Percentiles rank a stretch among this genome's conserved stretches.
Evolutionary conservation across 2,797 vertebrate species (phyloP).

Genomic region (Gallinago solitaria): DNA sequence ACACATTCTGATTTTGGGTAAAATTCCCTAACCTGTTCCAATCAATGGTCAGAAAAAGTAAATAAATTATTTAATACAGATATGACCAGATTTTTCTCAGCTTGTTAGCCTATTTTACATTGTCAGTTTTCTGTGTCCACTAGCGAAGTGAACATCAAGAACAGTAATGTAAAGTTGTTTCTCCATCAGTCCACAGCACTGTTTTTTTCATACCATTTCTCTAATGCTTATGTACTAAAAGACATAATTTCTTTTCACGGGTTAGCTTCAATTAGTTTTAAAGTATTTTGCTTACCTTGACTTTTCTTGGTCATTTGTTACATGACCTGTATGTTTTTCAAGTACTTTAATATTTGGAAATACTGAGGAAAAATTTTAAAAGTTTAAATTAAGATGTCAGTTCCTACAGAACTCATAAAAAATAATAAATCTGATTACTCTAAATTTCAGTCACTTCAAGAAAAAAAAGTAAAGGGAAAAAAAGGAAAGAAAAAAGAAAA

Average conservation of each 20-base stretch:
- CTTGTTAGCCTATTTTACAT: not conserved
- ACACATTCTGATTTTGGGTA: not conserved
- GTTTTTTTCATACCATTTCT: not conserved
- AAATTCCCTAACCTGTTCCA: not conserved
- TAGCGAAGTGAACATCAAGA: rapidly evolving
- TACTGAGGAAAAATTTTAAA: not conserved
- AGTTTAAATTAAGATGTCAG: not conserved
- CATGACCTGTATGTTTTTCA: not conserved
- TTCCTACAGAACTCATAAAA: not conserved
- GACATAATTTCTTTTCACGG: not conserved
- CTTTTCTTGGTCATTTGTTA: not conserved
- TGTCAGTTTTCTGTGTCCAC: not conserved
- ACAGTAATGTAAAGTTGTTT: not conserved
- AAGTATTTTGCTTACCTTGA: not conserved
- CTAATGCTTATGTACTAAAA: not conserved
- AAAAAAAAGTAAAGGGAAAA: too few relatives aligned
- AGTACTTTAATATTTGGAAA: not conserved
- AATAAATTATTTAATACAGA: not conserved
- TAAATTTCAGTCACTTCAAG: too few relatives aligned
- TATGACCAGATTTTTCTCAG: not conserved
- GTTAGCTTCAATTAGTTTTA: rapidly evolving
- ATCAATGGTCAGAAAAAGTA: not conserved
- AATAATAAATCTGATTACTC: not conserved
- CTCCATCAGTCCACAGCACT: not conserved
- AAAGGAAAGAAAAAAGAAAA: rapidly evolving